A percentile compares a stretch with the other conserved stretches of the same genome.
Evolutionary conservation across 2,113 vertebrate genomes (phyloP).

Genomic region (Brachyistius frenatus): DNA sequence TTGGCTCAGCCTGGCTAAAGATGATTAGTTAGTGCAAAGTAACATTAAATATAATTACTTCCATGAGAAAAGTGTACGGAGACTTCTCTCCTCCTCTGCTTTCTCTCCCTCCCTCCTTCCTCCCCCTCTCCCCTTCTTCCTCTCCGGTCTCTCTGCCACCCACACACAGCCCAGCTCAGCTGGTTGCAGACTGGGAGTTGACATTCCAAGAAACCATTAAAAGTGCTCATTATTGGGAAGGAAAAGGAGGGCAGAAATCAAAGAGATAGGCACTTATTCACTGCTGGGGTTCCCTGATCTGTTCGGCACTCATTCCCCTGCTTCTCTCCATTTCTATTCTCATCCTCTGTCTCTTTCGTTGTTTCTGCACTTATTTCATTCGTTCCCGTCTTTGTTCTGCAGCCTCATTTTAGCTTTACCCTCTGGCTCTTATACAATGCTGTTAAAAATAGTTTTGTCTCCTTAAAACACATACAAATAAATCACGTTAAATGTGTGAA

Average conservation of each 20-base stretch:
- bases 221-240: conserved; percentile 69
- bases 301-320: conserved; percentile 41
- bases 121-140: conserved; percentile 19
- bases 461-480: conserved; percentile 16
- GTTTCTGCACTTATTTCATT: not conserved
- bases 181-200: conserved; percentile 67
- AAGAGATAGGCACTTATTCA: conserved; percentile 55
- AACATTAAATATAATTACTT: conserved; percentile 53
- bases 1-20: conserved; percentile 32
- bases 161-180: conserved; percentile 54
- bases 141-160: conserved; percentile 44
- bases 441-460: conserved; percentile 31
- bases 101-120: conserved; percentile 9
- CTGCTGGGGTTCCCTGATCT: conserved; percentile 49
- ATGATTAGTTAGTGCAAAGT: conserved; percentile 55
- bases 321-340: conserved; percentile 32
- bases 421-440: conserved; percentile 11
- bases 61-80: conserved; percentile 22
- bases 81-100: conserved; percentile 8
- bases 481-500: conserved; percentile 14
- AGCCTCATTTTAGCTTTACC: conserved; percentile 51
- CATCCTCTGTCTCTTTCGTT: conserved; percentile 24
- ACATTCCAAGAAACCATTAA: conserved; percentile 68
- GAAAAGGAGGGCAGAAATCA: conserved; percentile 68
- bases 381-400: conserved; percentile 33